phyloP scores from a whole-genome alignment of 2,113 vertebrate genomes.

The Thermophis baileyi region DNA sequence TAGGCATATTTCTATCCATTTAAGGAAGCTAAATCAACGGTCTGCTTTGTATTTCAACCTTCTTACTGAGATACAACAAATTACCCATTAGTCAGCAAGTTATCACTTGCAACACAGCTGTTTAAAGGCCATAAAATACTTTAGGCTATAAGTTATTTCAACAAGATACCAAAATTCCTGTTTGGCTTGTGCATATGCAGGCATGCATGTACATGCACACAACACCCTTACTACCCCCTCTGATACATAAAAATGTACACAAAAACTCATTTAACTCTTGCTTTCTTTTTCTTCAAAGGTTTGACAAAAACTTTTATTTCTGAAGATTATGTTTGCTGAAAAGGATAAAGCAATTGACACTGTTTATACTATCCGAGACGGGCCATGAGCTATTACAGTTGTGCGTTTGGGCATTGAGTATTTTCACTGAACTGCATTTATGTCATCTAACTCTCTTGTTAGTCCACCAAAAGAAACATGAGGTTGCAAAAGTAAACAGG shows the following conservation, averaged over 20 bases:
- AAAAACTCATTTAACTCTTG: slow-evolving; percentile 25
- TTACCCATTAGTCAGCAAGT: neutral
- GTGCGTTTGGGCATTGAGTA: slow-evolving; percentile 32
- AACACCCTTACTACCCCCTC: neutral
- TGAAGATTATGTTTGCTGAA: slow-evolving; percentile 12
- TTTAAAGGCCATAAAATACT: neutral
- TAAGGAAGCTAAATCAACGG: neutral
- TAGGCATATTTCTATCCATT: neutral
- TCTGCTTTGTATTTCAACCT: neutral
- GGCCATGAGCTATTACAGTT: slow-evolving; percentile 49
- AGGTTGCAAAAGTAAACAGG: slow-evolving; percentile 35
- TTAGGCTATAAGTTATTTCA: neutral
- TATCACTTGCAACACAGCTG: neutral
- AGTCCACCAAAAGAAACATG: slow-evolving; percentile 43
- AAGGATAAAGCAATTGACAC: slow-evolving; percentile 22
- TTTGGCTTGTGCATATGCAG: neutral
- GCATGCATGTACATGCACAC: neutral
- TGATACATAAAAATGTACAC: neutral
- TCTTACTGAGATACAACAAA: neutral
- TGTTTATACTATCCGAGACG: slow-evolving; percentile 40
- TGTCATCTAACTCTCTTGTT: slow-evolving; percentile 37
- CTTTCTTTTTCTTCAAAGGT: slow-evolving; percentile 36
- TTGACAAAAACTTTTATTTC: slow-evolving; percentile 29
- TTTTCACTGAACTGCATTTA: slow-evolving; percentile 40
- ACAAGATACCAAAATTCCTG: neutral